Base-by-base conservation (phyloP, 37 sponge, comb jelly and placozoan species). In the Mnemiopsis leidyi region DNA sequence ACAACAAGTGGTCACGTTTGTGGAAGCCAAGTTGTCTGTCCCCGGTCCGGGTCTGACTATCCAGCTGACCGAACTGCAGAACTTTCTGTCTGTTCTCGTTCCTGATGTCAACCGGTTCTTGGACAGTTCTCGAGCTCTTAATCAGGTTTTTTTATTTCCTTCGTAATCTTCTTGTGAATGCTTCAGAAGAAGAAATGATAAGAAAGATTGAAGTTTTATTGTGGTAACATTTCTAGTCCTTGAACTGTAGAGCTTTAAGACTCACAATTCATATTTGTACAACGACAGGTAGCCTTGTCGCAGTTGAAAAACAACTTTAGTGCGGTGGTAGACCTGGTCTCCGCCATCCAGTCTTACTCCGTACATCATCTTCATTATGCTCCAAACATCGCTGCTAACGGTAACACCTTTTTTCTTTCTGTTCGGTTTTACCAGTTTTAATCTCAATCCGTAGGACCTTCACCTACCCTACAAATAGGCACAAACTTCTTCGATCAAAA, bases 291-390 rank as follows among this genome's bases (percentile, higher is more conserved):
- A n/a, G n/a, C 75, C n/a, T 5, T 71, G 75, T 71, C 75, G 3
- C 36, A 34, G 26, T 29, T 85, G 90, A 85, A 85, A 28, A 28
- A 85, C 28, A 38, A 85, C 90, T 85, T 32, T 61, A n/a, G 48
- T 1, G 5, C 29, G 0, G 61, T 85, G 39, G 9, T n/a, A 23
- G 61, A 13, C 23, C 36, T 85, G 40, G 90, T 40, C 30, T 85
- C 90, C 33, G 90, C 90, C 1, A 85, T 85, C 0, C 90, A 85
- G 40, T 23, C 23, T 28, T 85, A 24, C 48, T 40, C 90, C 20
- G 90, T 85, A 0, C 90, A 85, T 25, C 90, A 85, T 28, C 90
- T 85, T 9, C 90, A 40, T 29, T 85, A 40, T 28, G 90, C 90
- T 38, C 90, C 90, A 1, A 85, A 85, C 90, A 85, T 85, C 90